phyloP scores from a whole-genome alignment of 2,888 invertebrate species.

The Boloria euphrosyne region DNA sequence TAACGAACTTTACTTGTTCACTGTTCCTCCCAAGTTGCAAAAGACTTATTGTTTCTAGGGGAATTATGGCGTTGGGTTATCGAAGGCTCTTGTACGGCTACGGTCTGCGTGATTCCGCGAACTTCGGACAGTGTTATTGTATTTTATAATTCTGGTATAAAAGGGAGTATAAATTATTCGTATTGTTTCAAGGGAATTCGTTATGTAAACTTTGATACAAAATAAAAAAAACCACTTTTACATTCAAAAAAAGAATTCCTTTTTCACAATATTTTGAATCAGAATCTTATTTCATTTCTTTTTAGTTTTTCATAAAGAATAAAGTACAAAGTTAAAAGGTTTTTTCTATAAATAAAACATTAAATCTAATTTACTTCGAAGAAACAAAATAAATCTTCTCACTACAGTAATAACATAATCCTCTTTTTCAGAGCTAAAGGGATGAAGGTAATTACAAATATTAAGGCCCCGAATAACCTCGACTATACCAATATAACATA shows the following conservation, averaged over 20 bases:
- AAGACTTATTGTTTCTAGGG: constrained; percentile 39
- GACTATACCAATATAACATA: no score
- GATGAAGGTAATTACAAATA: neutral
- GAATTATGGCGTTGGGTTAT: constrained; percentile 31
- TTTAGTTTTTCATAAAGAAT: neutral
- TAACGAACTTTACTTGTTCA: constrained; percentile 39
- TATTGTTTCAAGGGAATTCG: neutral
- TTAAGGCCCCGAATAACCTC: neutral
- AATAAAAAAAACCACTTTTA: neutral
- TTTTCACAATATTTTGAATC: constrained; percentile 5
- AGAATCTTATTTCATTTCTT: neutral
- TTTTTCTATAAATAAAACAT: neutral
- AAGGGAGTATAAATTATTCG: constrained; percentile 8
- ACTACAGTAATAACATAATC: neutral
- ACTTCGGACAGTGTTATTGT: constrained; percentile 6
- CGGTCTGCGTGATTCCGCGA: constrained; percentile 5
- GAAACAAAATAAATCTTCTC: neutral
- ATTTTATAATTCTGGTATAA: neutral
- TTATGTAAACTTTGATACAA: constrained; percentile 1
- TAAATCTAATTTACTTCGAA: neutral
- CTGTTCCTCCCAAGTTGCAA: constrained; percentile 20
- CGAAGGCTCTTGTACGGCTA: constrained; percentile 12
- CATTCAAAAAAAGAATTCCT: neutral
- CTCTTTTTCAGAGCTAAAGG: neutral
- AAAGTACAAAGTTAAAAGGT: neutral